Evolutionary conservation across 1,140 invertebrate species (phyloP).

Genomic region (Tetramorium simillimum): DNA sequence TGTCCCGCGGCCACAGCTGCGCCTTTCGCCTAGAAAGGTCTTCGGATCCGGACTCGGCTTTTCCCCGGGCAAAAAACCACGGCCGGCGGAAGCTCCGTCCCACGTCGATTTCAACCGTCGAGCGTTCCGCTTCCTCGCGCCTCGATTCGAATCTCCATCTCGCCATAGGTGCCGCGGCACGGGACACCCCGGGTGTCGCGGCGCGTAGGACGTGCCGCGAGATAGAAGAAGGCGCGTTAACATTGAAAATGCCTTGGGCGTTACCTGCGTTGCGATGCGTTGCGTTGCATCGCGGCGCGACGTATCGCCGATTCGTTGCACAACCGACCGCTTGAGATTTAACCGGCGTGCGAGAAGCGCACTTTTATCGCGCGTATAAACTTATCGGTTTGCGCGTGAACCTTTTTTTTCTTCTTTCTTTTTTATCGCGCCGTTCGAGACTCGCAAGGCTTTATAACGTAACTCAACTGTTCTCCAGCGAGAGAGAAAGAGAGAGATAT

Average conservation of each 20-base stretch:
- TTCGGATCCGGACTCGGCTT: neutral
- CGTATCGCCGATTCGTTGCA: neutral
- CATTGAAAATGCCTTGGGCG: conserved; percentile 17
- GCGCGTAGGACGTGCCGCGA: neutral
- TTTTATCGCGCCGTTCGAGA: conserved; percentile 2
- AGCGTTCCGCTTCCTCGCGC: neutral
- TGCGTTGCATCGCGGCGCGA: neutral
- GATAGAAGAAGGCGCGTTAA: conserved; percentile 31
- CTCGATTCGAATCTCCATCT: too few species aligned
- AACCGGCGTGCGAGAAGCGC: neutral
- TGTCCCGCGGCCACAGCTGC: neutral
- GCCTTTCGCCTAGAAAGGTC: neutral
- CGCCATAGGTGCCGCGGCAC: too few species aligned
- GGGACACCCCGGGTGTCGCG: too few species aligned
- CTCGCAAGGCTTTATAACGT: conserved; percentile 9
- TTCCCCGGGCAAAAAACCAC: neutral
- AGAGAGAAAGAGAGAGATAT: neutral
- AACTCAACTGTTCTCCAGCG: neutral
- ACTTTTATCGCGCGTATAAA: conserved; percentile 3
- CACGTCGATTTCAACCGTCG: neutral
- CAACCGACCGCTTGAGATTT: neutral
- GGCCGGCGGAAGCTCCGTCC: neutral
- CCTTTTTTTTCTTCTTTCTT: conserved; percentile 1
- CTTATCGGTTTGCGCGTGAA: conserved; percentile 8
- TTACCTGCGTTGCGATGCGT: neutral